Base-by-base conservation (phyloP, 2,113 vertebrate genomes). In the Menura novaehollandiae region DNA sequence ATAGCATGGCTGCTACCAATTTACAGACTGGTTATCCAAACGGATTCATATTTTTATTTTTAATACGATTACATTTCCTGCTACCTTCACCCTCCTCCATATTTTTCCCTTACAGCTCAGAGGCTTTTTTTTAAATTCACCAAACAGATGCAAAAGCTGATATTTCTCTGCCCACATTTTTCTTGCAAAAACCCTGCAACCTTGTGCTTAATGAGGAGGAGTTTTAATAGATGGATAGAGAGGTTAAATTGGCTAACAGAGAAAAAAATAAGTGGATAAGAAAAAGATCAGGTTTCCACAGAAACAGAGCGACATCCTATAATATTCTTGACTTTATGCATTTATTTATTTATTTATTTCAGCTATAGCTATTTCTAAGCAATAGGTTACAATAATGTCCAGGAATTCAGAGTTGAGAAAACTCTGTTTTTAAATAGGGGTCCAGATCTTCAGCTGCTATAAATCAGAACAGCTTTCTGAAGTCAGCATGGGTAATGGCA, bases 171-270 rank as follows among this genome's bases (percentile, higher is more conserved):
- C 93, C 93, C 86, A 93, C 73, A 24, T 51, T 97, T 96, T 93
- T 96, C 90, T 92, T 94, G 80, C 88, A 95, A 85, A 94, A 95
- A 83, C 75, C 92, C 77, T 95, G 82, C 85, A 96, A 97, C 93
- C 49, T 88, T 92, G 64, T 77, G 64, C 85, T 96, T 96, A 95
- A 97, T 97, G 96, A 97, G 91, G 83, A 92, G 89, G 95, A 97
- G 84, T 97, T 96, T 93, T 95, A 97, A 96, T 79, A 92, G 97
- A 94, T 89, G 72, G 93, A 97, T 84, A 95, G 91, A 94, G 78
- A 91, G 89, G 96, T 97, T 97, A 95, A 96, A 97, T 51, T 91
- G 84, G 89, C 80, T 95, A 95, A 97, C 89, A 89, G 80, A 90
- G 77, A 33, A 69, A 95, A 95, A 96, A 95, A 97, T 35, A 97